Conservation (phyloP, 2,113 vertebrate species). For the Mustela nigripes region DNA sequence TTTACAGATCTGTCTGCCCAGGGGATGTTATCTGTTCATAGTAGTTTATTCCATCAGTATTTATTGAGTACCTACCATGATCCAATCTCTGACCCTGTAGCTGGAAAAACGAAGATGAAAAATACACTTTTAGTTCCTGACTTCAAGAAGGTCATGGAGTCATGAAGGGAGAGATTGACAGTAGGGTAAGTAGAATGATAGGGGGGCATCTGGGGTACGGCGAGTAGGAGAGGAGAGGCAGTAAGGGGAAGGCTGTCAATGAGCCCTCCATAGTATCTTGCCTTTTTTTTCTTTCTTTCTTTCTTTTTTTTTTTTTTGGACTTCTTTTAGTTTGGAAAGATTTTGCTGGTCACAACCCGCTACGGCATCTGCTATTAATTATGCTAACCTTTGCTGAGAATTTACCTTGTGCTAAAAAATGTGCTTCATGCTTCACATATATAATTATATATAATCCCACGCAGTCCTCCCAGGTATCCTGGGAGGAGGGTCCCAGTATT, state of each 20-base stretch:
- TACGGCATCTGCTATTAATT: not conserved
- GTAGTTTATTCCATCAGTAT: not conserved
- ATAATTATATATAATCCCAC: not conserved
- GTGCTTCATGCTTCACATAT: not conserved
- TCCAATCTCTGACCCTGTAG: not conserved
- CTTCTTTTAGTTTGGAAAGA: not conserved
- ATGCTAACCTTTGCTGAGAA: not conserved
- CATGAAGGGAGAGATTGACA: not conserved
- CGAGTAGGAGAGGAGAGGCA: not conserved
- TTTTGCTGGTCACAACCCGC: not conserved
- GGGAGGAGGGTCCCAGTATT: not conserved
- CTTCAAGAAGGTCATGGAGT: not conserved
- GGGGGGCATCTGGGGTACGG: fast-evolving
- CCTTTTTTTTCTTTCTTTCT: not conserved
- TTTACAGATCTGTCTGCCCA: not conserved
- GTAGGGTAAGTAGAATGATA: not conserved
- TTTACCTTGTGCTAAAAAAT: not conserved
- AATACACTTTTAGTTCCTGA: not conserved
- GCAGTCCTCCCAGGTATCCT: not conserved
- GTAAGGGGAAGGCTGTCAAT: not conserved
- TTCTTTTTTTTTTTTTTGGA: not conserved
- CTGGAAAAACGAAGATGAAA: not conserved
- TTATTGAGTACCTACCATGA: not conserved
- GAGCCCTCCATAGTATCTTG: not conserved
- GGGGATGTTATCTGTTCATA: not conserved